Percentiles rank a stretch among this genome's conserved stretches.
Evolutionary conservation across 2,113 vertebrate species (phyloP).

Genomic region (Oceanites oceanicus): DNA sequence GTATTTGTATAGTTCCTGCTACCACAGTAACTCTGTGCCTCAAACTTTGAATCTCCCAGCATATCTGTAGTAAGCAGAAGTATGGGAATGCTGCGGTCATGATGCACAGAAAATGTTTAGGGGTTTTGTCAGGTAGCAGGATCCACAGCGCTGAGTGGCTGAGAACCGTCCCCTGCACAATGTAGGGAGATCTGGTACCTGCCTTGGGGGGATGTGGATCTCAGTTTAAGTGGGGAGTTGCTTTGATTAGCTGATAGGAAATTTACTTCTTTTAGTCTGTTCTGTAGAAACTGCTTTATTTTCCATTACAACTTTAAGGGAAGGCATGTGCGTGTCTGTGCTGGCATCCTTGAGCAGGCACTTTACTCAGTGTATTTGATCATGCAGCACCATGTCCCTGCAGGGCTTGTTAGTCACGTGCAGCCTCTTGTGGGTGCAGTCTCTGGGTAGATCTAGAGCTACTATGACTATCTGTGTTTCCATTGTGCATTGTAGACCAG

Average conservation of each 20-base stretch:
- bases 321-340: not conserved
- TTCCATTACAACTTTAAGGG: not conserved
- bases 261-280: not conserved
- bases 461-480: not conserved
- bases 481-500: not conserved
- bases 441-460: not conserved
- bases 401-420: not conserved
- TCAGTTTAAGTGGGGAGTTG: not conserved
- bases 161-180: not conserved
- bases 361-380: not conserved
- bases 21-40: not conserved
- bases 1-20: not conserved
- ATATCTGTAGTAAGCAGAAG: not conserved
- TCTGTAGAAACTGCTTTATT: not conserved
- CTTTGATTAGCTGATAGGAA: not conserved
- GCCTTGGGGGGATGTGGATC: not conserved
- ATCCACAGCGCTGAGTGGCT: not conserved
- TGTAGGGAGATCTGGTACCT: not conserved
- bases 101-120: not conserved
- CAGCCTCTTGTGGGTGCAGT: not conserved
- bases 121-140: not conserved
- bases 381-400: not conserved
- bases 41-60: not conserved
- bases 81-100: fast-evolving
- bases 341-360: not conserved